Evolutionary conservation across 2,113 vertebrate species (phyloP).

Genomic region (Grammomys dolichurus): DNA sequence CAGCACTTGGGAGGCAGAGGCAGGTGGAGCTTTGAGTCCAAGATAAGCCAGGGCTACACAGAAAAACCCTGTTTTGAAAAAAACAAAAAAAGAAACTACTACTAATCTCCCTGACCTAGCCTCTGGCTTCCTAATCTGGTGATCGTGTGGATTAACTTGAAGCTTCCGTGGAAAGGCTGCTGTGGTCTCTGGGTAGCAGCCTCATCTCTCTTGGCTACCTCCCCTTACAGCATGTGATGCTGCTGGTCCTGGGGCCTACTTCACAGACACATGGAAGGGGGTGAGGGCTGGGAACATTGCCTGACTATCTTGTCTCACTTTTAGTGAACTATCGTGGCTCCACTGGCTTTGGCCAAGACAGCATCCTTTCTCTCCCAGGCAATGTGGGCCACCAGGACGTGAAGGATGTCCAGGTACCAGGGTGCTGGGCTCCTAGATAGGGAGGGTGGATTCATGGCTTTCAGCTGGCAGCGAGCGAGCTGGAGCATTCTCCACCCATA

Average conservation of each 20-base stretch:
- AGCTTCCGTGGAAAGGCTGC: neutral
- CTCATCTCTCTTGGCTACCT: neutral
- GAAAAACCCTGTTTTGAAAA: neutral
- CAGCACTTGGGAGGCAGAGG: neutral
- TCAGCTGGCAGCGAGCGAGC: neutral
- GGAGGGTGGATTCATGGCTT: neutral
- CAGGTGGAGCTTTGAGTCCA: neutral
- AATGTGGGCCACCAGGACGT: constrained; percentile 95
- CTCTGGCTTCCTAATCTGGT: neutral
- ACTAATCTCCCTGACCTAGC: neutral
- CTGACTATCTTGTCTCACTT: constrained; percentile 35
- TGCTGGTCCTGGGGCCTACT: neutral
- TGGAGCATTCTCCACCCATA: neutral
- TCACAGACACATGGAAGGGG: neutral
- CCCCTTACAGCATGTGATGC: neutral
- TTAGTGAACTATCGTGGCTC: constrained; percentile 98
- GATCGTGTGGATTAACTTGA: neutral
- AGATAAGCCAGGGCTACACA: neutral
- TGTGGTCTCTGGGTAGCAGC: neutral
- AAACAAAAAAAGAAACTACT: neutral
- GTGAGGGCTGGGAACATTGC: neutral
- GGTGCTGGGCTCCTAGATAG: neutral
- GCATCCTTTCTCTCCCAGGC: constrained; percentile 92
- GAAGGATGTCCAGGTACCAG: constrained; percentile 93
- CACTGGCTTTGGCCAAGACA: constrained; percentile 95